phyloP scores from a whole-genome alignment of 2,797 vertebrate species.

The Smutsia gigantea region DNA sequence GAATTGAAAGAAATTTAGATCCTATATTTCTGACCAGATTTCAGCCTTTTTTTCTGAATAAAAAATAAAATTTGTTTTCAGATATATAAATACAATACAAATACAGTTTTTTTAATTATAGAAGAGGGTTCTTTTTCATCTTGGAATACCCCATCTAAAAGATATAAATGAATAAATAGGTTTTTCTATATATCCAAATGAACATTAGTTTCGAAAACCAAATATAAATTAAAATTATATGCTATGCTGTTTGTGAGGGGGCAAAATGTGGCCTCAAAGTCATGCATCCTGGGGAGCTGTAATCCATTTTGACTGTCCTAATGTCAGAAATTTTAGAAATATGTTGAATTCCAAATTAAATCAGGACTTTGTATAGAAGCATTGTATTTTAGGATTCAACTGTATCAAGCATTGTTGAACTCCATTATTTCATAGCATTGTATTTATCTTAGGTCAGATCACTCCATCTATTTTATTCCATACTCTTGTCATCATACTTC shows the following conservation, averaged over 20 bases:
- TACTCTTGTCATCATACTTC: not conserved
- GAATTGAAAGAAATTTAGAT: conserved; percentile 21
- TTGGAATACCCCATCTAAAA: not conserved
- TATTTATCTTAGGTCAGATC: not conserved
- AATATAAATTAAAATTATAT: conserved; percentile 25
- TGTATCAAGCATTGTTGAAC: not conserved
- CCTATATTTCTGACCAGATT: conserved; percentile 13
- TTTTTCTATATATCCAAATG: not conserved
- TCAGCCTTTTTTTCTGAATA: conserved; percentile 10
- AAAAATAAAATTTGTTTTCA: no score
- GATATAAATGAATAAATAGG: not conserved
- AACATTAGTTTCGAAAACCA: conserved; percentile 21
- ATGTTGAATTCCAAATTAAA: conserved; percentile 37
- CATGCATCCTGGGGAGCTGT: not conserved
- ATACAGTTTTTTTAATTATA: not conserved
- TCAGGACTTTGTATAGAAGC: not conserved
- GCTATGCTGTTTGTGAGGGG: not conserved
- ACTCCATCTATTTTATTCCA: not conserved
- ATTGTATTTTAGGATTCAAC: not conserved
- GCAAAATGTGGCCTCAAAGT: not conserved
- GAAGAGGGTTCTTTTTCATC: not conserved
- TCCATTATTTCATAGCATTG: conserved; percentile 9
- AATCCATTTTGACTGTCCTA: not conserved
- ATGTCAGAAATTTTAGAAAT: conserved; percentile 16
- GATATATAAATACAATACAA: no score